Conservation (phyloP, 2,888 invertebrate genomes). For the Epinotia nisella region DNA sequence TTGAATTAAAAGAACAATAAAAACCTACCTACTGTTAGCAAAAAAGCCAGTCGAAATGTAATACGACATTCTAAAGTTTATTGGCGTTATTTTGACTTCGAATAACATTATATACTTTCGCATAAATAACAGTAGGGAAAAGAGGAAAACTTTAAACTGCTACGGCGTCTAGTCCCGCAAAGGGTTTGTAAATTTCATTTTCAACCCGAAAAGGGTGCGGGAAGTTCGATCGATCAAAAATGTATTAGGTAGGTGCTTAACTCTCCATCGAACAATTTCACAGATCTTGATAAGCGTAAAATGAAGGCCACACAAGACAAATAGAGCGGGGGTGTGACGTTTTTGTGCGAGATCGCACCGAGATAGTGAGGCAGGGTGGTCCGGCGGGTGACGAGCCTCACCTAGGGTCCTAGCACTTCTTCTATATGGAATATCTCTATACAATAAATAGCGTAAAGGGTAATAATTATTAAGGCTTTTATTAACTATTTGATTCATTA, state of each 20-base stretch:
- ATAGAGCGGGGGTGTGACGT: conserved; percentile 71
- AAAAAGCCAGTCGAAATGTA: neutral
- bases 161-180: neutral
- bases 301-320: conserved; percentile 78
- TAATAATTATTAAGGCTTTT: conserved; percentile 29
- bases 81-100: neutral
- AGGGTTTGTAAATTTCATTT: conserved; percentile 20
- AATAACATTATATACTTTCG: neutral
- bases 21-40: too few relatives aligned
- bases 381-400: conserved; percentile 56
- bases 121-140: conserved; percentile 4
- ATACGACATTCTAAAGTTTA: too few relatives aligned
- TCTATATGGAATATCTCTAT: neutral
- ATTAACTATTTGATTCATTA: too few relatives aligned
- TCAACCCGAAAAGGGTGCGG: conserved; percentile 15
- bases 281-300: conserved; percentile 66
- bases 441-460: neutral
- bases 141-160: conserved; percentile 11
- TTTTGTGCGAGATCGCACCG: conserved; percentile 72
- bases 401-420: conserved; percentile 41
- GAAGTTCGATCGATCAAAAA: conserved; percentile 40
- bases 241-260: conserved; percentile 8
- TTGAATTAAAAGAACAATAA: neutral
- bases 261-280: conserved; percentile 54
- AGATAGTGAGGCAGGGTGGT: conserved; percentile 76